Evolutionary conservation across 2,888 invertebrate species (phyloP).

Genomic region (Pammene fasciana): DNA sequence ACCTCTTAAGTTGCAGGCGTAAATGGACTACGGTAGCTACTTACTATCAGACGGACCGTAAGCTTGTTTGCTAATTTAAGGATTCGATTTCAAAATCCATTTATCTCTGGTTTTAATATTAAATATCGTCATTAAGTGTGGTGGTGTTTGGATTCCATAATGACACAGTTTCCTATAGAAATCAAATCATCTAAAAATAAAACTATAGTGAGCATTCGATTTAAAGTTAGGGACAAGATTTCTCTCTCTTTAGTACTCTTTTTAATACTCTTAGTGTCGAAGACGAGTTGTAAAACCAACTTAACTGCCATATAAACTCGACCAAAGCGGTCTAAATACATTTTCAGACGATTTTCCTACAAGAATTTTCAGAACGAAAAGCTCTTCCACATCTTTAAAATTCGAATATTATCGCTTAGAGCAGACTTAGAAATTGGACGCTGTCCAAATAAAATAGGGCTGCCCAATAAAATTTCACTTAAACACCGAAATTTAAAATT

Average conservation of each 20-base stretch:
- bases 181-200: too few species aligned
- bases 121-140: too few species aligned
- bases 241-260: not conserved
- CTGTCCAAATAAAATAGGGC: constrained; percentile 70
- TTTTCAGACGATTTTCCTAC: not conserved
- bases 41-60: too few species aligned
- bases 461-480: constrained; percentile 81
- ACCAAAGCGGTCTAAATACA: constrained; percentile 1
- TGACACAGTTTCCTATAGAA: too few species aligned
- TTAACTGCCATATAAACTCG: constrained; percentile 1
- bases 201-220: too few species aligned
- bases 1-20: too few species aligned
- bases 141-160: too few species aligned
- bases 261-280: not conserved
- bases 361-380: constrained; percentile 6
- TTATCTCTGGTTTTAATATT: too few species aligned
- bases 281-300: not conserved
- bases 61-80: too few species aligned
- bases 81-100: too few species aligned
- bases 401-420: constrained; percentile 46
- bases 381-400: constrained; percentile 28
- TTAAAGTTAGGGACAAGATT: too few species aligned
- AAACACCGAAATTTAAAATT: constrained; percentile 80
- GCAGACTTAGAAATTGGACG: constrained; percentile 54
- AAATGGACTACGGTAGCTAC: too few species aligned